phyloP scores from a whole-genome alignment of 2,113 vertebrate species.

The Platysternon megacephalum region DNA sequence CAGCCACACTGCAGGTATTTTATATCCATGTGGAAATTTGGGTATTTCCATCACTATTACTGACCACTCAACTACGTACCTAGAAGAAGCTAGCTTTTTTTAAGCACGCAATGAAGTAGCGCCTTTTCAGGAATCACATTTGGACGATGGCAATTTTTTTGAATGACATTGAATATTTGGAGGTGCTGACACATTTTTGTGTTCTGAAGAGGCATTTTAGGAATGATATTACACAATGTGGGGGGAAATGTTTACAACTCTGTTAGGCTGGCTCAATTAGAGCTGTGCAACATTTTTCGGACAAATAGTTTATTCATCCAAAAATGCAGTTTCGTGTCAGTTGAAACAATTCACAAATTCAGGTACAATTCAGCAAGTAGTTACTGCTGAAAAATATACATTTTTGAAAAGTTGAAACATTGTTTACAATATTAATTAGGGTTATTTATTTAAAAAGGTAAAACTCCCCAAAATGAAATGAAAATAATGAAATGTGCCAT shows the following conservation, averaged over 20 bases:
- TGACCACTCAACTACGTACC: background rate
- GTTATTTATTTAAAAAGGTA: no score
- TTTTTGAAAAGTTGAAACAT: background rate
- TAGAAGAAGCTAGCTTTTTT: background rate
- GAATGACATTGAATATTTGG: background rate
- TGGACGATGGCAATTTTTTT: background rate
- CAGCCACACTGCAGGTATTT: background rate
- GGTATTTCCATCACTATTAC: background rate
- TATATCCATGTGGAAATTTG: background rate
- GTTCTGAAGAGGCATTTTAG: background rate
- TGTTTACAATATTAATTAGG: background rate
- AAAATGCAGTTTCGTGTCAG: background rate
- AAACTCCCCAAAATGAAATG: no score
- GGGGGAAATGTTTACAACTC: rapidly evolving
- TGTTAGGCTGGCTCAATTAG: background rate
- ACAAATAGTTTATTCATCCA: background rate
- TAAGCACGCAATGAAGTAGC: background rate
- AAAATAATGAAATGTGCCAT: no score
- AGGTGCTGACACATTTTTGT: background rate
- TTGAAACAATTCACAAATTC: no score
- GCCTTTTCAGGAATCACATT: background rate
- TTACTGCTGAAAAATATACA: background rate
- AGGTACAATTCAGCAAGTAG: background rate
- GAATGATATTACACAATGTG: background rate
- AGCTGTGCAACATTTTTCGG: background rate